Evolutionary conservation across 2,888 invertebrate species (phyloP).

Genomic region (Lepidochitona cinerea): DNA sequence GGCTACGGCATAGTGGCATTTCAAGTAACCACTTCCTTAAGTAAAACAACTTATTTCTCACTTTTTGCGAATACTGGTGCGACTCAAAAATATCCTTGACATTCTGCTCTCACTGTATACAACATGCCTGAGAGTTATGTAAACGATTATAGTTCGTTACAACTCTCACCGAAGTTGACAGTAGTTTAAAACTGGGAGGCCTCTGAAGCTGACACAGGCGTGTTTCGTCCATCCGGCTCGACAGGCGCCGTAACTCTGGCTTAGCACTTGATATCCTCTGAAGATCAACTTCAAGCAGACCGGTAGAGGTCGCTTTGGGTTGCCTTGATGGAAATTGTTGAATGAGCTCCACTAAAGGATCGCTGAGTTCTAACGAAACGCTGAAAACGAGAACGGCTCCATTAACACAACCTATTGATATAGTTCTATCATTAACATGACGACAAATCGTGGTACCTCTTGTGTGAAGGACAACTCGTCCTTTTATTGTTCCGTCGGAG

Average conservation of each 20-base stretch:
- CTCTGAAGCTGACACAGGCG: slow-evolving; percentile 28
- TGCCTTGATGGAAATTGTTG: slow-evolving; percentile 34
- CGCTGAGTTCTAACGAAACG: slow-evolving; percentile 49
- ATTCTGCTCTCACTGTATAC: slow-evolving; percentile 29
- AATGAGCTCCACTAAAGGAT: slow-evolving; percentile 52
- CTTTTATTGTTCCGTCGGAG: slow-evolving; percentile 38
- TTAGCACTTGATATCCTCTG: slow-evolving; percentile 34
- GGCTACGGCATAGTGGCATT: too few species aligned
- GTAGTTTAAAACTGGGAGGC: slow-evolving; percentile 44
- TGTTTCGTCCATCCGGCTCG: slow-evolving; percentile 31
- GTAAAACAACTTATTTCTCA: too few species aligned
- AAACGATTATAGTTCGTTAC: slow-evolving; percentile 30
- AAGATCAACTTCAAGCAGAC: slow-evolving; percentile 39
- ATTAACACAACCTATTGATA: slow-evolving; percentile 60
- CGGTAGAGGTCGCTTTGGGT: background rate
- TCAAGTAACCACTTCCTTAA: too few species aligned
- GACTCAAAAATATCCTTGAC: too few species aligned
- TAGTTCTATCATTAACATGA: slow-evolving; percentile 54
- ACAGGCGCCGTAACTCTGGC: slow-evolving; percentile 40
- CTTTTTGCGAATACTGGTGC: too few species aligned
- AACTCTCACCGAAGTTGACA: slow-evolving; percentile 44
- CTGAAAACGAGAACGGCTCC: slow-evolving; percentile 57
- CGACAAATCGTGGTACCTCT: slow-evolving; percentile 46
- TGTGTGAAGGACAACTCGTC: slow-evolving; percentile 54
- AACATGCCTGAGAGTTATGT: slow-evolving; percentile 36